A percentile compares a stretch with the other conserved stretches of the same genome.
phyloP scores from a whole-genome alignment of 37 sponge, comb jelly and placozoan species.

The Eunapius fragilis region DNA sequence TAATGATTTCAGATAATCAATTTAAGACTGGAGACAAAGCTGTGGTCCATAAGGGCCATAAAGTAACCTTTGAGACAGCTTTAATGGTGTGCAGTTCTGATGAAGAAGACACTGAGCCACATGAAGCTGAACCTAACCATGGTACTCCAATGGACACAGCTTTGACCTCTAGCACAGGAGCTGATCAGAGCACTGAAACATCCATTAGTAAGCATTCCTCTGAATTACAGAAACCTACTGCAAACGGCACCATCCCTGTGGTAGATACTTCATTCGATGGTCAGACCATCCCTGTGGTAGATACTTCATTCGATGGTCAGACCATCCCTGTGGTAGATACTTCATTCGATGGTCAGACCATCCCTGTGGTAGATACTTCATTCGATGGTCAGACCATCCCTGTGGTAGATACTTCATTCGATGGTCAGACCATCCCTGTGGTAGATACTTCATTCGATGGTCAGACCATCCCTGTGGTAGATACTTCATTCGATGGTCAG shows the following conservation, averaged over 20 bases:
- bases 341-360: neutral
- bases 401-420: neutral
- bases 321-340: neutral
- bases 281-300: neutral
- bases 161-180: neutral
- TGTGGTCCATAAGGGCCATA: neutral
- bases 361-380: neutral
- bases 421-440: neutral
- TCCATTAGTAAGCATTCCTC: neutral
- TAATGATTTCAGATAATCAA: neutral
- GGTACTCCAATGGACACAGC: neutral
- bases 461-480: neutral
- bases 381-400: neutral
- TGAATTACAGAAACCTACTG: neutral
- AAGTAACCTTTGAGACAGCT: neutral
- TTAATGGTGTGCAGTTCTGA: neutral
- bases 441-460: neutral
- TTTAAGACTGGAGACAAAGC: neutral
- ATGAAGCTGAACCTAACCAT: neutral
- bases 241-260: neutral
- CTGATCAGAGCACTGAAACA: neutral
- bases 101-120: neutral
- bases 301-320: neutral
- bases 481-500: neutral
- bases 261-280: neutral